Percentiles rank a stretch among this genome's conserved stretches.
Conservation (phyloP, 2,888 invertebrate genomes). For the Cantharis nigra region DNA sequence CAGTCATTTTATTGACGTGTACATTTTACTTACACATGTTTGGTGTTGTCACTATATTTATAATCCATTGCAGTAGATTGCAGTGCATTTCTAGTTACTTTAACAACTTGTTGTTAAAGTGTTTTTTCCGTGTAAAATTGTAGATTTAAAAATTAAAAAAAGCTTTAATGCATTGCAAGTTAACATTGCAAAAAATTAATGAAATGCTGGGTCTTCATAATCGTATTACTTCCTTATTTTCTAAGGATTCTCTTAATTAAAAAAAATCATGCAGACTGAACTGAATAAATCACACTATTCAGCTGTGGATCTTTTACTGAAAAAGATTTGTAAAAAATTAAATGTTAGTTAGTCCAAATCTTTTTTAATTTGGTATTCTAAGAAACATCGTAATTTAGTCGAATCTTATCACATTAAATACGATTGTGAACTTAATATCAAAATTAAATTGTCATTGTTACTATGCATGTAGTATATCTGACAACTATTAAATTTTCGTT, state of each 20-base stretch:
- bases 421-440: neutral
- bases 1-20: too few species aligned
- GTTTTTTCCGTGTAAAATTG: too few species aligned
- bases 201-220: neutral
- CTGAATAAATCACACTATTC: neutral
- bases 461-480: neutral
- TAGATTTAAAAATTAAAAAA: too few species aligned
- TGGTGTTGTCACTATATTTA: too few species aligned
- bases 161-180: neutral
- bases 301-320: neutral
- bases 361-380: too few species aligned
- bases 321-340: too few species aligned
- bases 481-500: constrained; percentile 11
- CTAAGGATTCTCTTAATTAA: neutral
- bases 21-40: too few species aligned
- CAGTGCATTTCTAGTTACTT: too few species aligned
- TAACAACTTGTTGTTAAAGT: too few species aligned
- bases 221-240: neutral
- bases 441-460: constrained; percentile 8
- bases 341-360: too few species aligned
- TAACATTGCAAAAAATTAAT: neutral
- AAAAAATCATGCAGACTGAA: neutral
- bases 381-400: neutral
- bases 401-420: neutral
- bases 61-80: too few species aligned